Evolutionary conservation across 2,113 vertebrate species (phyloP).

Genomic region (Amphiprion ocellaris): DNA sequence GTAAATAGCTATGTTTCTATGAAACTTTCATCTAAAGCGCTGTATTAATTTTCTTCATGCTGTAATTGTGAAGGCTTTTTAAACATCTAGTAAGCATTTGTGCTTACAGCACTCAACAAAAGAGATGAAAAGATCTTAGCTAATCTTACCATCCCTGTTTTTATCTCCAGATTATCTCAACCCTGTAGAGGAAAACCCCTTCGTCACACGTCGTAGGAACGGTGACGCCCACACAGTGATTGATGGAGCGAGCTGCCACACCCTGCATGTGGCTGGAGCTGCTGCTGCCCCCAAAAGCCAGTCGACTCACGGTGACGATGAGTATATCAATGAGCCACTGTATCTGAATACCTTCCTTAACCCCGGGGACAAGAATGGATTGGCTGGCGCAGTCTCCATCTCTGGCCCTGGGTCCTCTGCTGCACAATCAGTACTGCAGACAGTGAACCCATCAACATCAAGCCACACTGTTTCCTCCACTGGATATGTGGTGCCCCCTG

Average conservation of each 20-base stretch:
- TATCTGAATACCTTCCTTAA: conserved; percentile 97
- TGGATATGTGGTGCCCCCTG: conserved; percentile 75
- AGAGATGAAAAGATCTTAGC: background rate
- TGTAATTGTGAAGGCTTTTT: too few species aligned
- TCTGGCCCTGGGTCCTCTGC: conserved; percentile 64
- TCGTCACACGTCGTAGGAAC: conserved; percentile 93
- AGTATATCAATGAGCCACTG: conserved; percentile 94
- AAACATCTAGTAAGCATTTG: too few species aligned
- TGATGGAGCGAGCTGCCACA: conserved; percentile 92
- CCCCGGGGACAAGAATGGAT: conserved; percentile 87
- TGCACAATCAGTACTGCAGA: conserved; percentile 71
- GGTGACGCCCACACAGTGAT: conserved; percentile 92
- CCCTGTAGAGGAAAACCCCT: conserved; percentile 97
- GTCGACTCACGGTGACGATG: conserved; percentile 88
- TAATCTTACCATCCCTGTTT: background rate
- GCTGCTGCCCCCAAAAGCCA: conserved; percentile 82
- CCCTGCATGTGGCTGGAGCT: conserved; percentile 62
- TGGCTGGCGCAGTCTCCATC: conserved; percentile 68
- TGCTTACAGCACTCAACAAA: background rate
- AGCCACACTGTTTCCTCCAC: conserved; percentile 72
- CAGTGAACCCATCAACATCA: conserved; percentile 72
- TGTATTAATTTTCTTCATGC: too few species aligned
- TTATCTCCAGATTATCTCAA: conserved; percentile 89
- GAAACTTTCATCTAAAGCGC: too few species aligned
- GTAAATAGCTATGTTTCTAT: too few species aligned